phyloP scores from a whole-genome alignment of 2,113 vertebrate genomes.

The Sialia sialis region DNA sequence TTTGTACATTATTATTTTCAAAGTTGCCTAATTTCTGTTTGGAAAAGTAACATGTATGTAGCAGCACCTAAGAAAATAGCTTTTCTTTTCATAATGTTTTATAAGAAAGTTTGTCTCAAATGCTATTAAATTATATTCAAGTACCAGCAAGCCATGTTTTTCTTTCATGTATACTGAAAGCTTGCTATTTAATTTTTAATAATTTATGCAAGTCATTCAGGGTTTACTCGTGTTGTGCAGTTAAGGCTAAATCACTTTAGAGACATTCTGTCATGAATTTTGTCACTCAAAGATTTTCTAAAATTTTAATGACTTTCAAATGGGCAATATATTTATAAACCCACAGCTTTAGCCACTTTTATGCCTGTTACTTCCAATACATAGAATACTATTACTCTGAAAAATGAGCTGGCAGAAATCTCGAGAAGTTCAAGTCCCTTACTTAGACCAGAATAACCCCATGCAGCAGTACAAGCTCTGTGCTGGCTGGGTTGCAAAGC shows the following conservation, averaged over 20 bases:
- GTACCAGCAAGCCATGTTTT: background rate
- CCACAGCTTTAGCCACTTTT: background rate
- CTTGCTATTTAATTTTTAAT: background rate
- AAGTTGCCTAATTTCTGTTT: background rate
- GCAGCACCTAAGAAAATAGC: background rate
- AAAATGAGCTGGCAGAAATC: background rate
- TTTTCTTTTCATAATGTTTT: background rate
- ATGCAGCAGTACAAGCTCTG: background rate
- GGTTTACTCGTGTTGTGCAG: fast-evolving
- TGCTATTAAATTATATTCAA: background rate
- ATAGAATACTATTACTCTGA: background rate
- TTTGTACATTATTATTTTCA: background rate
- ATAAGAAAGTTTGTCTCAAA: background rate
- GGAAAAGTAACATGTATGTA: background rate
- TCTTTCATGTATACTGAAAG: background rate
- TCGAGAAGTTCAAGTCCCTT: background rate
- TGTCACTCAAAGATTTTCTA: background rate
- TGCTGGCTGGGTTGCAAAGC: background rate
- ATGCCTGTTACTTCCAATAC: background rate
- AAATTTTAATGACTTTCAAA: background rate
- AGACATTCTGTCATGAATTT: background rate
- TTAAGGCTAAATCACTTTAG: background rate
- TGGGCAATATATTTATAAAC: background rate
- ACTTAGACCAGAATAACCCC: background rate
- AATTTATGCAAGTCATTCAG: background rate